A percentile compares a stretch with the other conserved stretches of the same genome.
Conservation (phyloP, 2,888 invertebrate species). For the Dermolepida albohirtum region DNA sequence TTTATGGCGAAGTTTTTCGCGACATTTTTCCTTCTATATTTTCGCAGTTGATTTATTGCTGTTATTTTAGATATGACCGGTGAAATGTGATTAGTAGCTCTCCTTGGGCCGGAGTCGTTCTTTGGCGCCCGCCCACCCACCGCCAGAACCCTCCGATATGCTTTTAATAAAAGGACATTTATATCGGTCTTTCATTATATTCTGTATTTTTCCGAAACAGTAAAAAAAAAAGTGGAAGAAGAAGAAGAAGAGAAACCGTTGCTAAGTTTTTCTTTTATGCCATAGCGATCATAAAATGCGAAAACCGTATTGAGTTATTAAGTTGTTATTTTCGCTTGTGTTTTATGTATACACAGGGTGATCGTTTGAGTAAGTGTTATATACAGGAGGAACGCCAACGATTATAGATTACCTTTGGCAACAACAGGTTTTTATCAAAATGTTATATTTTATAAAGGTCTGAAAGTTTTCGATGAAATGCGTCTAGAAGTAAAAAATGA, state of each 20-base stretch:
- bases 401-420: no score
- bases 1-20: conserved; percentile 44
- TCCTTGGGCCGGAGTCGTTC: conserved; percentile 16
- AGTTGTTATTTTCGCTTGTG: background rate
- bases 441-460: no score
- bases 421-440: no score
- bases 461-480: no score
- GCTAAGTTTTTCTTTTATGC: conserved; percentile 24
- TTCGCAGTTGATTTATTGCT: conserved; percentile 41
- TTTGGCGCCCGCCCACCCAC: background rate
- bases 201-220: conserved; percentile 16
- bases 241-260: background rate
- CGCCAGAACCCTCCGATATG: conserved; percentile 3
- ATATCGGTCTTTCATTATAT: conserved; percentile 27
- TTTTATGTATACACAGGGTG: no score
- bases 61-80: conserved; percentile 44
- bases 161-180: conserved; percentile 32
- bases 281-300: conserved; percentile 19
- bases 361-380: no score
- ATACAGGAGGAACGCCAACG: no score
- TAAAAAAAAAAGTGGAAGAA: conserved; percentile 3
- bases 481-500: no score
- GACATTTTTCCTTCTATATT: conserved; percentile 39
- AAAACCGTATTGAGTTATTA: conserved; percentile 37
- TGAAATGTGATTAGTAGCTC: conserved; percentile 39